A percentile compares a stretch with the other conserved stretches of the same genome.
These are phyloP conservation scores for Mythimna albipuncta DNA, from an alignment of 2,888 invertebrate genomes.

Conservation along the genomic window DNA sequence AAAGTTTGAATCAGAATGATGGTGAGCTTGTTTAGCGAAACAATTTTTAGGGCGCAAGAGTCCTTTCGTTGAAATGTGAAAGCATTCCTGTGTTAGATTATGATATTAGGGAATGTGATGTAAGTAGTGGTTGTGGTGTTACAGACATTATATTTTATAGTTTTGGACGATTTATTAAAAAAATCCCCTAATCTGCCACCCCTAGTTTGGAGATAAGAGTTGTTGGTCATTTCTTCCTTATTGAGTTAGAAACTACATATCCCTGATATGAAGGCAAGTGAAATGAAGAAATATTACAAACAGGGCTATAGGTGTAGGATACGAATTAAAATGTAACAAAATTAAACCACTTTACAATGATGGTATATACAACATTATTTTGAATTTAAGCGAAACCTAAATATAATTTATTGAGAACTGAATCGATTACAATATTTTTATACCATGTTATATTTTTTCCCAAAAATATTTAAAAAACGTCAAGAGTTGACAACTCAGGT, in stretches of 20 bases:
- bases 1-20: conserved; percentile 65
- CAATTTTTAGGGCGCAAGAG: conserved; percentile 81
- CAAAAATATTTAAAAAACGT: no score
- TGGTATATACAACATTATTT: no score
- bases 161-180: conserved; percentile 71
- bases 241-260: conserved; percentile 23
- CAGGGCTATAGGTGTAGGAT: not conserved
- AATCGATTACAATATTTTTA: no score
- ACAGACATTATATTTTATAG: conserved; percentile 74
- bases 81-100: conserved; percentile 90
- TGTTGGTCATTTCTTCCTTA: conserved; percentile 33
- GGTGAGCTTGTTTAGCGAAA: conserved; percentile 66
- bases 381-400: no score
- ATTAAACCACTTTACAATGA: no score
- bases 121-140: conserved; percentile 76
- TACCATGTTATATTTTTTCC: no score
- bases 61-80: conserved; percentile 82
- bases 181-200: conserved; percentile 59
- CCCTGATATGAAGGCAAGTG: not conserved
- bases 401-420: no score
- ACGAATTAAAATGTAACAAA: no score
- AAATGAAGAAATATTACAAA: not conserved
- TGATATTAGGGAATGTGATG: conserved; percentile 84
- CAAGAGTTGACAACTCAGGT: no score
- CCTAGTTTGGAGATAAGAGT: conserved; percentile 47